Evolutionary conservation across 2,888 invertebrate species (phyloP), one percentile per base, ranked within the genome.

Genomic region (Subacronicta megacephala): DNA sequence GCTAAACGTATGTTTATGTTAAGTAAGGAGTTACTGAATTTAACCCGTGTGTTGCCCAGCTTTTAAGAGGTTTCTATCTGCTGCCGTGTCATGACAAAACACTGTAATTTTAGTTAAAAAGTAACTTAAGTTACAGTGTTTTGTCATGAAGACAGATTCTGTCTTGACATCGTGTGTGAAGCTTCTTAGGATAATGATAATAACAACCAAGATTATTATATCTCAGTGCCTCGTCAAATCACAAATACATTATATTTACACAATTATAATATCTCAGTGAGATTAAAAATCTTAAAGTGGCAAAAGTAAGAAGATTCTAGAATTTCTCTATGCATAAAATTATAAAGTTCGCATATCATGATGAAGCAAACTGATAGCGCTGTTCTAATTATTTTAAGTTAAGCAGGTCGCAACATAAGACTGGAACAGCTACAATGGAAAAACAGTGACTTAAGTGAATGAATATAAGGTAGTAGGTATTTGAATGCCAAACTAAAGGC

Each of bases 181-280:
- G 41, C 17, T 65, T 44, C 44, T 33, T 65, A 59, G 53, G 65
- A 65, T 53, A 64, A 65, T 65, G 3, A 44, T 33, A 47, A 44
- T 58, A 64, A 46, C 46, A n/a, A 41, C 20, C 20, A 23, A 33
- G 37, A 62, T 63, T 63, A 62, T 29, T 42, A 50, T 50, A 50
- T 12, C 6, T 29, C 29, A 20, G 12, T 37, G n/a, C 15, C 37
- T 33, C 37, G n/a, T 35, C 29, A 57, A 41, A 57, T 16, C 44
- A 49, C 35, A 7, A 13, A 18, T 23, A n/a, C n/a, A n/a, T n/a
- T n/a, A n/a, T n/a, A n/a, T 7, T 37, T 9, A 1, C 9, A n/a
- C n/a, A n/a, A n/a, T 44, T 37, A 41, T 26, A 16, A 41, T 7
- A 16, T 1, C 9, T 16, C 1, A 16, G 3, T 26, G 20, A 15